Evolutionary conservation across 2,888 invertebrate genomes (phyloP).

Genomic region (Ectemnius cavifrons): DNA sequence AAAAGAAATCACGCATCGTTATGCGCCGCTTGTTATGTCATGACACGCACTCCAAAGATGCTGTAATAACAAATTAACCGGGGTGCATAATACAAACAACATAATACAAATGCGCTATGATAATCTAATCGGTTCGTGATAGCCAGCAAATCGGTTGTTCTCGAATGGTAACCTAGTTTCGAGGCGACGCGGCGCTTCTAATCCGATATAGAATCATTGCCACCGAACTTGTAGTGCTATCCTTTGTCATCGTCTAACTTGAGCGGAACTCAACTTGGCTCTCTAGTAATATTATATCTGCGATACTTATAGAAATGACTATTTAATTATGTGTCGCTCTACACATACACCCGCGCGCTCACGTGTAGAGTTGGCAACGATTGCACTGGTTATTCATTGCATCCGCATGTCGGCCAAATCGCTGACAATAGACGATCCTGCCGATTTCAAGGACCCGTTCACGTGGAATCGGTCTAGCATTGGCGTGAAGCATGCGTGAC

Average conservation of each 20-base stretch:
- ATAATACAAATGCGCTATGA: no score
- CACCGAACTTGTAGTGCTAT: background rate
- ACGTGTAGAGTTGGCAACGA: slow-evolving; percentile 32
- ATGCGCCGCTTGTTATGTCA: no score
- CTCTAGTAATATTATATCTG: background rate
- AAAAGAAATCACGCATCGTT: no score
- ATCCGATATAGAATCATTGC: background rate
- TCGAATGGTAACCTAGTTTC: background rate
- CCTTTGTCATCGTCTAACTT: no score
- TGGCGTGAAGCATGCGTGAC: slow-evolving; percentile 19
- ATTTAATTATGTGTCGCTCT: slow-evolving; percentile 2
- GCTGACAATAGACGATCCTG: slow-evolving; percentile 10
- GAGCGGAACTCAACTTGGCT: background rate
- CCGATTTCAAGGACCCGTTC: slow-evolving; percentile 17
- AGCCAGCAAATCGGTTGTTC: background rate
- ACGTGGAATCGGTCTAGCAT: slow-evolving; percentile 3
- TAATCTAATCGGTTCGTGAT: background rate
- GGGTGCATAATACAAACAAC: no score
- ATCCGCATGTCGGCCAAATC: background rate
- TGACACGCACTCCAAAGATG: no score
- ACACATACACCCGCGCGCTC: background rate
- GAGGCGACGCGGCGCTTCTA: background rate
- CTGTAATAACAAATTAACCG: no score
- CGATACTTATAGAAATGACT: background rate
- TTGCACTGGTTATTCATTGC: slow-evolving; percentile 26